Evolutionary conservation across 1,140 invertebrate species (phyloP).

Genomic region (Caenorhabditis elegans): WBcel235 BX284602.5:3486501-3487000

Average conservation of each 20-base stretch:
- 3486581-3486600: too few relatives aligned
- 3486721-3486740: constrained; percentile 55
- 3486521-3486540: too few relatives aligned
- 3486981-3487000: too few relatives aligned
- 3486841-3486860: constrained; percentile 16
- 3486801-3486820: constrained; percentile 79
- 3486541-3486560: too few relatives aligned
- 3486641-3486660: constrained; percentile 56
- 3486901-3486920: constrained; percentile 30
- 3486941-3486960: too few relatives aligned
- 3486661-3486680: constrained; percentile 61
- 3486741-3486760: neutral
- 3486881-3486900: neutral
- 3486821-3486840: constrained; percentile 87
- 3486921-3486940: constrained; percentile 32
- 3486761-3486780: constrained; percentile 33
- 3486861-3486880: constrained; percentile 53
- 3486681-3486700: constrained; percentile 82
- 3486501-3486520: too few relatives aligned
- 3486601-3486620: constrained; percentile 80
- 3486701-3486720: constrained; percentile 73
- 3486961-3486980: too few relatives aligned
- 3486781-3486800: constrained; percentile 25
- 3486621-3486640: constrained; percentile 79
- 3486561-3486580: too few relatives aligned